These are phyloP conservation scores for Salminus brasiliensis DNA, from an alignment of 2,113 vertebrate genomes.

Conservation along the genomic window DNA sequence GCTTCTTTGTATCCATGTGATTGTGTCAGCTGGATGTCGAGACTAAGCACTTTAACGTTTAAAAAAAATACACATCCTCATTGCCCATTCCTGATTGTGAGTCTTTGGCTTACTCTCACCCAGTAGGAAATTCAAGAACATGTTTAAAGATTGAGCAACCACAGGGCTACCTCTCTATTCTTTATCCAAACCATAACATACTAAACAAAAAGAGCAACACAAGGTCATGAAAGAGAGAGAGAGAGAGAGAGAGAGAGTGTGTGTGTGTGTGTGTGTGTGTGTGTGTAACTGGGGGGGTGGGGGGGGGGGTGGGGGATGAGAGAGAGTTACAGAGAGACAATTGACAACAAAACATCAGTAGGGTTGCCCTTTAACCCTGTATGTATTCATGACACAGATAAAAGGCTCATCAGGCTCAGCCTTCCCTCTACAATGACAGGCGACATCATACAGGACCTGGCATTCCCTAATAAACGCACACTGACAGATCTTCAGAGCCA, in stretches of 20 bases:
- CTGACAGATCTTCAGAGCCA: no score
- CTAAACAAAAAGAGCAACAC: not conserved
- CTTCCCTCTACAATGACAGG: not conserved
- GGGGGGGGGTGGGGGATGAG: not conserved
- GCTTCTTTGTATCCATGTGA: no score
- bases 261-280: not conserved
- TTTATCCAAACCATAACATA: not conserved
- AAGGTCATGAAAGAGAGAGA: not conserved
- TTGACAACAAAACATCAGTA: not conserved
- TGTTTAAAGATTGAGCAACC: not conserved
- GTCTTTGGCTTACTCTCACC: not conserved
- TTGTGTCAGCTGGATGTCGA: no score
- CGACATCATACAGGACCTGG: not conserved
- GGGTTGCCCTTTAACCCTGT: not conserved
- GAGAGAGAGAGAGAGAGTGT: no score
- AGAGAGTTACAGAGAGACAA: not conserved
- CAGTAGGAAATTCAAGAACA: not conserved
- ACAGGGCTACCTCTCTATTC: not conserved
- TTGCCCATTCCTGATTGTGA: not conserved
- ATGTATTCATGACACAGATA: not conserved
- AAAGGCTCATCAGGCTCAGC: no score
- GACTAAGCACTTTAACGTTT: no score
- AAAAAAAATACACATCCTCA: not conserved
- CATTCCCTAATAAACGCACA: not conserved
- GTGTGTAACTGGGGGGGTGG: not conserved